phyloP scores from a whole-genome alignment of 2,888 invertebrate genomes.

The Drosophila emarginata region DNA sequence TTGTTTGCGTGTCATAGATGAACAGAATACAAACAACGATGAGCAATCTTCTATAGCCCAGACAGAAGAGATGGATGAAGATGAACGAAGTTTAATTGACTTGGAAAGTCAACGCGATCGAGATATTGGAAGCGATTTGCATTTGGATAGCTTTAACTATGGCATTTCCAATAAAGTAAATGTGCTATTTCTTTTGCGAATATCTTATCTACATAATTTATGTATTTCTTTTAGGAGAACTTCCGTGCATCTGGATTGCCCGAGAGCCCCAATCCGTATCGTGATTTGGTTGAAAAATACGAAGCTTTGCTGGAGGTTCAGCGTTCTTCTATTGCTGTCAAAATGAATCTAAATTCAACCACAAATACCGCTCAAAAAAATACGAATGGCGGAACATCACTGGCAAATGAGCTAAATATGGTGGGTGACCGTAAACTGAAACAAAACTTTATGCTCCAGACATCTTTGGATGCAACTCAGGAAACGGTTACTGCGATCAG shows the following conservation, averaged over 20 bases:
- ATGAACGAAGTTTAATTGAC: conserved; percentile 85
- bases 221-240: background rate
- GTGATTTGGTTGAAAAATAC: conserved; percentile 92
- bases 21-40: conserved; percentile 82
- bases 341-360: conserved; percentile 44
- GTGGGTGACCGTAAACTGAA: conserved; percentile 88
- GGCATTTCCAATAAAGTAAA: conserved; percentile 85
- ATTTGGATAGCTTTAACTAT: conserved; percentile 61
- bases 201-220: too few species aligned
- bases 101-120: conserved; percentile 75
- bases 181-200: too few species aligned
- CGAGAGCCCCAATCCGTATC: conserved; percentile 86
- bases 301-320: conserved; percentile 91
- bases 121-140: conserved; percentile 71
- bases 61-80: conserved; percentile 86
- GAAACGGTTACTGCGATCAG: conserved; percentile 73
- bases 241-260: conserved; percentile 6
- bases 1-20: conserved; percentile 88
- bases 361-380: conserved; percentile 39
- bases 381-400: conserved; percentile 60
- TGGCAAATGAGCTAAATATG: conserved; percentile 86
- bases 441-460: conserved; percentile 68
- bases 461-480: conserved; percentile 1
- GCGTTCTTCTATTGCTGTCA: conserved; percentile 85
- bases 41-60: conserved; percentile 85